Percentiles rank a stretch among this genome's conserved stretches.
Conservation (phyloP, 2,113 vertebrate genomes). For the Lipophrys pholis region DNA sequence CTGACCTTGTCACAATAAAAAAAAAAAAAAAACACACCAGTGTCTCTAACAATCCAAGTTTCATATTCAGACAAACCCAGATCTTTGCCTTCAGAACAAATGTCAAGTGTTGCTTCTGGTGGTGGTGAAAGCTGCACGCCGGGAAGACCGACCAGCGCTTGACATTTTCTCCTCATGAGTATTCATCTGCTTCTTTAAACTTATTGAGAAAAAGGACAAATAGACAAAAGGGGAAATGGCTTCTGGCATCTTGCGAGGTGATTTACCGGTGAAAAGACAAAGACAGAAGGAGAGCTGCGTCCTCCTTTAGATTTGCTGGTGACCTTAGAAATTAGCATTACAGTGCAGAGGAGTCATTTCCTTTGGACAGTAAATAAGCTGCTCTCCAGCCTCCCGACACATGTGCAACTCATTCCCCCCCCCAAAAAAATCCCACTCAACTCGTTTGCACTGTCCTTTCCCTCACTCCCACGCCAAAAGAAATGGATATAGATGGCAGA, state of each 20-base stretch:
- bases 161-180: constrained; percentile 70
- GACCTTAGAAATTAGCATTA: constrained; percentile 61
- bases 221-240: constrained; percentile 3
- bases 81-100: constrained; percentile 58
- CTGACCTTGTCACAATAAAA: constrained; percentile 47
- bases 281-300: constrained; percentile 20
- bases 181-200: constrained; percentile 53
- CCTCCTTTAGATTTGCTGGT: constrained; percentile 52
- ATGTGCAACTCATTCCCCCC: constrained; percentile 54
- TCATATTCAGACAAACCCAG: constrained; percentile 54
- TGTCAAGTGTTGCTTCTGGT: constrained; percentile 67
- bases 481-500: constrained; percentile 40
- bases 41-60: constrained; percentile 54
- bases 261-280: neutral
- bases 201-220: constrained; percentile 27
- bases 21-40: constrained; percentile 45
- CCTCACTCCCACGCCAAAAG: constrained; percentile 40
- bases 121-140: constrained; percentile 18
- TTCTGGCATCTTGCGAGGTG: neutral
- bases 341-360: constrained; percentile 43
- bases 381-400: constrained; percentile 26
- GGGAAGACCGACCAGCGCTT: constrained; percentile 31
- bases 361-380: constrained; percentile 54
- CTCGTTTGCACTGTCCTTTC: constrained; percentile 14
- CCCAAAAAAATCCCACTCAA: constrained; percentile 43